Base-by-base conservation (phyloP, 2,113 vertebrate genomes). In the Geococcyx californianus region DNA sequence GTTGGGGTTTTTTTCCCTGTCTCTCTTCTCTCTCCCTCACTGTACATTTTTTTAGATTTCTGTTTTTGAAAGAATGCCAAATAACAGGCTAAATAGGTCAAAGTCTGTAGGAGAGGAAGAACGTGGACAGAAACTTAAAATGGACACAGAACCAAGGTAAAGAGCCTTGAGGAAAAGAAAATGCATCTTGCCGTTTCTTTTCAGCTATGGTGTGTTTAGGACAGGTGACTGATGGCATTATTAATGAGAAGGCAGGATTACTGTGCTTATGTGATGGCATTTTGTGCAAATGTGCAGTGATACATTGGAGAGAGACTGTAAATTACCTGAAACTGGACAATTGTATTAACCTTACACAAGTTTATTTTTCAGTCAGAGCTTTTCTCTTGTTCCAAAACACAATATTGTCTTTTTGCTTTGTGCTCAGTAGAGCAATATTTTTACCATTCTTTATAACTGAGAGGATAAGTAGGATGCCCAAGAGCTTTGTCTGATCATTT, bases 11-110 rank as follows among this genome's bases (percentile, higher is more conserved):
- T n/a, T 87, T 82, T 75, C 21, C 49, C 19, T 51, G 21, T 69
- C 70, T 93, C 17, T 81, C n/a, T 56, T 49, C 60, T 67, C 49
- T 87, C 52, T 82, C 66, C 36, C 70, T 67, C 51, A 72, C 49
- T 20, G 56, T 52, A 63, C 51, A 26, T 86, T 96, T 91, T n/a
- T 91, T 92, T 59, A 91, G 60, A 69, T 78, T 76, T 94, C 79
- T 84, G 24, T 21, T 74, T 92, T 92, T 97, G 94, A 97, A 96
- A 88, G 63, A 23, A 42, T 85, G 89, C 89, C 90, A 96, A 90
- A 70, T 62, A 75, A 68, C 63, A 89, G 94, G 74, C 94, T 96
- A 94, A 95, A 91, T 89, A 97, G 86, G 93, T 94, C 94, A 94
- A 85, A 85, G 59, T 90, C 91, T 97, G 83, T 77, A 91, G 94